phyloP scores from a whole-genome alignment of 2,113 vertebrate genomes.

The Orthonyx spaldingii region DNA sequence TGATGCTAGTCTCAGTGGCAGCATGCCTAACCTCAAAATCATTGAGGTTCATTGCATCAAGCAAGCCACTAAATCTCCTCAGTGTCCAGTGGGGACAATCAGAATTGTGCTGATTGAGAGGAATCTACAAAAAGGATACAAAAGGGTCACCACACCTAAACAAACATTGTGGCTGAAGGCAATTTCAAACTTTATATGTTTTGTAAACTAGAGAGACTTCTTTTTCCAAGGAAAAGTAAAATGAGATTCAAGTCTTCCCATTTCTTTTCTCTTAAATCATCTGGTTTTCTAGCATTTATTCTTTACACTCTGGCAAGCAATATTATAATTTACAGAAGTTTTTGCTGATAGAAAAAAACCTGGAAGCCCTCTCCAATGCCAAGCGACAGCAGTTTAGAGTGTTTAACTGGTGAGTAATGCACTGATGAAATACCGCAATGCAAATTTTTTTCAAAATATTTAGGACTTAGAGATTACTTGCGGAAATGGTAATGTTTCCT shows the following conservation, averaged over 20 bases:
- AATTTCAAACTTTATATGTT: constrained; percentile 16
- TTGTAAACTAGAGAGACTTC: constrained; percentile 4
- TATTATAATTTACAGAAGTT: constrained; percentile 33
- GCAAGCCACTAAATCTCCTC: constrained; percentile 18
- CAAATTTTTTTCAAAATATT: constrained; percentile 72
- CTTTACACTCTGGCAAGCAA: constrained; percentile 2
- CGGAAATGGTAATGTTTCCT: constrained; percentile 72
- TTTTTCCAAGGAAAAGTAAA: constrained; percentile 25
- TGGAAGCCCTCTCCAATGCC: constrained; percentile 64
- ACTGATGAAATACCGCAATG: constrained; percentile 67
- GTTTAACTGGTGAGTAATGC: constrained; percentile 68
- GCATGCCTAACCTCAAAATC: constrained; percentile 38
- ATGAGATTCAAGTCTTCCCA: not conserved
- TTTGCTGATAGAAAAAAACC: constrained; percentile 57
- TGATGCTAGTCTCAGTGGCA: constrained; percentile 29
- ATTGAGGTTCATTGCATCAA: constrained; percentile 42
- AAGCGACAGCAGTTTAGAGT: constrained; percentile 63
- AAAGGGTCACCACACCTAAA: constrained; percentile 42
- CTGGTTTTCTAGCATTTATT: constrained; percentile 18
- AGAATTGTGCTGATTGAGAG: constrained; percentile 31
- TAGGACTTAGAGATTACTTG: constrained; percentile 72
- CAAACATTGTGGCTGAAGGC: constrained; percentile 23
- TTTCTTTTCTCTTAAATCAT: constrained; percentile 30
- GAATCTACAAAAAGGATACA: constrained; percentile 19
- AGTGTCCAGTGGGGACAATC: not conserved